These are phyloP conservation scores for Chloroceryle amazona DNA, from an alignment of 2,797 vertebrate genomes.

Conservation along the genomic window DNA sequence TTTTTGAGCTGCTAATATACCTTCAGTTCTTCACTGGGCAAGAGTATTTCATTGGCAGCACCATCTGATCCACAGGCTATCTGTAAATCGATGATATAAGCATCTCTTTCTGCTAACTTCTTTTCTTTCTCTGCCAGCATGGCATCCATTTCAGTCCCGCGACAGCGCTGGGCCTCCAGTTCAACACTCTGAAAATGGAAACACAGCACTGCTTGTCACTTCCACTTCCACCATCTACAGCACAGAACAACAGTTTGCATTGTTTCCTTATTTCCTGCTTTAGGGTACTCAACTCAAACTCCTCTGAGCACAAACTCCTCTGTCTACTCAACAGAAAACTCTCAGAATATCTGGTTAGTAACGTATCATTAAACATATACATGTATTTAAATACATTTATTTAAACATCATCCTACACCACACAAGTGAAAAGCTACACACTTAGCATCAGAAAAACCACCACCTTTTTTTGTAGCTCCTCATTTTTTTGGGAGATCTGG, in stretches of 20 bases:
- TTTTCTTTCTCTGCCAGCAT: constrained; percentile 89
- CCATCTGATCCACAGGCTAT: constrained; percentile 75
- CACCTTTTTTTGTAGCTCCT: constrained; percentile 86
- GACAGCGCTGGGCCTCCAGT: constrained; percentile 81
- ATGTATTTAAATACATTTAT: not conserved
- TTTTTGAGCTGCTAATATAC: constrained; percentile 54
- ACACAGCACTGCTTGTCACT: not conserved
- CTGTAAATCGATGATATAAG: constrained; percentile 90
- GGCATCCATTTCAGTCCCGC: constrained; percentile 88
- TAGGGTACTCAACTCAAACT: not conserved
- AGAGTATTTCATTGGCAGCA: not conserved
- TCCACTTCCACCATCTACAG: no score
- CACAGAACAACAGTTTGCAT: no score
- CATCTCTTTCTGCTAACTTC: constrained; percentile 89
- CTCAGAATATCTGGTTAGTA: not conserved
- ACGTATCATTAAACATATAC: not conserved
- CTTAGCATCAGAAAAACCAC: not conserved
- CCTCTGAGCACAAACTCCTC: not conserved
- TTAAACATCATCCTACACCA: not conserved
- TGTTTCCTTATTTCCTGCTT: not conserved
- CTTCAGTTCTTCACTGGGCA: constrained; percentile 71
- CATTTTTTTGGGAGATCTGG: constrained; percentile 82
- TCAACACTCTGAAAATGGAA: constrained; percentile 76
- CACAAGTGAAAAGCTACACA: not conserved
- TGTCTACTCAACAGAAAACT: not conserved